Base-by-base conservation (phyloP, 2,888 invertebrate species). In the Orthosia cruda region DNA sequence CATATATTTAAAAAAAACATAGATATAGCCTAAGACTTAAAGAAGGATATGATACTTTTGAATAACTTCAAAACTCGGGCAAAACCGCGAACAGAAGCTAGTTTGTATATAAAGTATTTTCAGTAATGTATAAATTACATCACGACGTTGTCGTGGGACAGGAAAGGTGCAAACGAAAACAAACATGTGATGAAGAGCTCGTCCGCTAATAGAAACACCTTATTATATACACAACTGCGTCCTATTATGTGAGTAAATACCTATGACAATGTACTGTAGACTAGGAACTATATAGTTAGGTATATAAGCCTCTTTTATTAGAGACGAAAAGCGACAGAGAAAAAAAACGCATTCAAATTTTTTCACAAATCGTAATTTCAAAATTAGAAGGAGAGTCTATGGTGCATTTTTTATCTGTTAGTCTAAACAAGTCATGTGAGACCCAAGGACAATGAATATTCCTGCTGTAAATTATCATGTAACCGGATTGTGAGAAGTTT, bases 161-260 rank as follows among this genome's bases (percentile, higher is more conserved):
- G 95, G 95, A 95, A 93, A 94, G 92, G 90, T 91, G 89, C 80
- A 87, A 92, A 92, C 86, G 91, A 93, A 93, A 94, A 95, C 94
- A 95, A 93, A 90, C 91, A 87, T 77, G 87, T 85, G 85, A 80
- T 89, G 89, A 87, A 85, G 88, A 75, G 86, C 80, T 77, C 81
- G 91, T 93, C 89, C 89, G 91, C 78, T 89, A 82, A 88, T 89
- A 90, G 90, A 91, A 89, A 88, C 87, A 88, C 89, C 89, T 85
- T 85, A 86, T 88, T 89, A 89, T 88, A 87, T 83, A 85, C 83
- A 85, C 80, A 87, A 85, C 75, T 77, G 75, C 80, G 82, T 78
- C 86, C 87, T 79, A 88, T 79, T 81, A 84, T 80, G 79, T 81
- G 74, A 58, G 81, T 83, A 83, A 81, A 85, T 87, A 81, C 57